Evolutionary conservation across 2,797 vertebrate species (phyloP).

Genomic region (Channa striata): DNA sequence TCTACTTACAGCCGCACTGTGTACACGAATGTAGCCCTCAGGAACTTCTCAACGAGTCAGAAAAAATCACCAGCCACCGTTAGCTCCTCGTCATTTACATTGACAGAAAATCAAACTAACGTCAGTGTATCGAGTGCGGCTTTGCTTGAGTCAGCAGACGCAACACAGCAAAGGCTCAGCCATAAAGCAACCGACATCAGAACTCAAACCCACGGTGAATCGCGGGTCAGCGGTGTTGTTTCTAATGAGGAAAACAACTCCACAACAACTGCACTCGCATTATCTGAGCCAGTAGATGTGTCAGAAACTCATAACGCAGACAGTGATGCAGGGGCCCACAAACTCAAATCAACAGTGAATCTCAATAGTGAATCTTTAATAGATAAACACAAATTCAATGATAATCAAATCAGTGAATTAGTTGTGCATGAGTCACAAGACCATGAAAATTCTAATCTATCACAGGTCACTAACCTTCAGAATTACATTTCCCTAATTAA

Average conservation of each 20-base stretch:
- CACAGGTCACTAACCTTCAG: constrained; percentile 67
- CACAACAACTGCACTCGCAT: background rate
- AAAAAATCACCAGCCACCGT: constrained; percentile 24
- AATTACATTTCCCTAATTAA: constrained; percentile 72
- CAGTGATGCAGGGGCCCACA: constrained; percentile 1
- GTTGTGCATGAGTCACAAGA: constrained; percentile 39
- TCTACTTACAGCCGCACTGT: constrained; percentile 7
- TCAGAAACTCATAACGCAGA: constrained; percentile 30
- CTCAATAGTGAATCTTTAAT: constrained; percentile 9
- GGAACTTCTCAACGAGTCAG: constrained; percentile 42
- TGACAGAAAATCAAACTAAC: constrained; percentile 43
- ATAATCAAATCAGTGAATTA: constrained; percentile 58
- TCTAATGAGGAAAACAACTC: constrained; percentile 37
- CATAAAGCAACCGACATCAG: constrained; percentile 15
- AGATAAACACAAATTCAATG: constrained; percentile 45
- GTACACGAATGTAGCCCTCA: constrained; percentile 39
- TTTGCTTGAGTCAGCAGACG: constrained; percentile 43
- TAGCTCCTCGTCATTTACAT: constrained; percentile 5
- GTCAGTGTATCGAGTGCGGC: constrained; percentile 26
- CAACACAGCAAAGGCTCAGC: constrained; percentile 16
- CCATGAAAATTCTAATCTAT: constrained; percentile 46
- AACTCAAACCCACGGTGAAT: constrained; percentile 29
- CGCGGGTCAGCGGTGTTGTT: constrained; percentile 10
- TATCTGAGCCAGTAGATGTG: constrained; percentile 26
- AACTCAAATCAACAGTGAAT: constrained; percentile 18